Evolutionary conservation across 2,888 invertebrate species (phyloP), one percentile per base, ranked within the genome.

Genomic region (Hirtodrosophila trivittata): DNA sequence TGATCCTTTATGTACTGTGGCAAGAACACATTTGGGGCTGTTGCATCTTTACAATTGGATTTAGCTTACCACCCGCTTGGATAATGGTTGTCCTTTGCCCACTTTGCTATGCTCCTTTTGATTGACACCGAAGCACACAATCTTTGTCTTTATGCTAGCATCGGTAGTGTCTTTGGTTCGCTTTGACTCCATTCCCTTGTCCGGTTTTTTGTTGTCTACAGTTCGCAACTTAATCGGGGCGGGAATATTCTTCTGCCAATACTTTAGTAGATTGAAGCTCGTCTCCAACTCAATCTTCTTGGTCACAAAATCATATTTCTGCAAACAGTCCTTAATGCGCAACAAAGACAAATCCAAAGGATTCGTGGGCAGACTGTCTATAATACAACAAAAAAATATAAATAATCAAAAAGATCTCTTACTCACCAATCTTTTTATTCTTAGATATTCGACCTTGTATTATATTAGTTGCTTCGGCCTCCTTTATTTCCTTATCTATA

Each of bases 1-100:
- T 77, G 68, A 52, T 89, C 89, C 42, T 74, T 71, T 5, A 89
- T 88, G 7, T 71, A 81, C 83, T 84, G 28, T 1, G 28, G 32
- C 10, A 16, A 14, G 21, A 8, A 12, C 18, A 1, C 3, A 3
- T n/a, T 12, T 12, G 30, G 2, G 4, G 4, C 5, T n/a, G n/a
- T n/a, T n/a, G n/a, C n/a, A n/a, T 12, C 21, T 26, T 9, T 2
- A 33, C 14, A 37, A 14, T 5, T 14, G 25, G 4, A 21, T 35
- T 1, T 3, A n/a, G 3, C 55, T 74, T 58, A 88, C 88, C 67
- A 57, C 55, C 1, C 74, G 76, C 42, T 75, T 86, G 2, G 77
- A 67, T 3, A 73, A 12, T 5, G 46, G 16, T 3, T 35, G 8
- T 0, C 68, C 66, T 13, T 74, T 75, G 21, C 86, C 87, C 5